Evolutionary conservation across 2,888 invertebrate species (phyloP).

Genomic region (Rotaria magnacalcarata): DNA sequence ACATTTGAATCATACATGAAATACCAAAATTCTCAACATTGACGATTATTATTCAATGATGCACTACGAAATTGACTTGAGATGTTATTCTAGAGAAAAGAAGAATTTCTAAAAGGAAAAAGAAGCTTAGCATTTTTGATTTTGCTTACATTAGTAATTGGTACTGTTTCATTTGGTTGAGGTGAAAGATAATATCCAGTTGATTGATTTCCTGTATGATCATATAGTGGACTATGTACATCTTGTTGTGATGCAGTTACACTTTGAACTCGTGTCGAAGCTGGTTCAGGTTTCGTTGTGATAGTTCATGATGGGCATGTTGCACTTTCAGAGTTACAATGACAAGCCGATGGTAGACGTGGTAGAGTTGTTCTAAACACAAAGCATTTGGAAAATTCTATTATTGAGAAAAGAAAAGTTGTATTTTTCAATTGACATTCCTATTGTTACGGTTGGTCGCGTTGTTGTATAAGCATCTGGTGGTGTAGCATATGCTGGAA

Average conservation of each 20-base stretch:
- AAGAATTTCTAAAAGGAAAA: neutral
- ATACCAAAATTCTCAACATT: conserved; percentile 55
- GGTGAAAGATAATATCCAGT: conserved; percentile 4
- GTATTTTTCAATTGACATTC: neutral
- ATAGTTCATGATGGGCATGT: conserved; percentile 27
- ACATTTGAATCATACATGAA: conserved; percentile 52
- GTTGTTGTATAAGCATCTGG: neutral
- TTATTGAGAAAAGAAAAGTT: neutral
- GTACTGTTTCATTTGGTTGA: neutral
- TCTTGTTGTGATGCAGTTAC: neutral
- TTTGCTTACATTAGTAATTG: neutral
- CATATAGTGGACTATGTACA: neutral
- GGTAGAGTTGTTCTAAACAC: neutral
- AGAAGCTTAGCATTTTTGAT: neutral
- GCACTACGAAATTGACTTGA: neutral
- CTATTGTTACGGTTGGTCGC: neutral
- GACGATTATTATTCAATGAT: neutral
- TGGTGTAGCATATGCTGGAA: neutral
- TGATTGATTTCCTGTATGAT: conserved; percentile 5
- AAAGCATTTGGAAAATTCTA: too few relatives aligned
- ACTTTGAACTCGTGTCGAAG: neutral
- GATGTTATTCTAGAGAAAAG: neutral
- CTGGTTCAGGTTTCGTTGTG: neutral
- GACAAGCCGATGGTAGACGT: neutral
- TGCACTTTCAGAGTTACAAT: conserved; percentile 44